phyloP scores from a whole-genome alignment of 1,140 invertebrate genomes.

The Drosophila tsacasi region DNA sequence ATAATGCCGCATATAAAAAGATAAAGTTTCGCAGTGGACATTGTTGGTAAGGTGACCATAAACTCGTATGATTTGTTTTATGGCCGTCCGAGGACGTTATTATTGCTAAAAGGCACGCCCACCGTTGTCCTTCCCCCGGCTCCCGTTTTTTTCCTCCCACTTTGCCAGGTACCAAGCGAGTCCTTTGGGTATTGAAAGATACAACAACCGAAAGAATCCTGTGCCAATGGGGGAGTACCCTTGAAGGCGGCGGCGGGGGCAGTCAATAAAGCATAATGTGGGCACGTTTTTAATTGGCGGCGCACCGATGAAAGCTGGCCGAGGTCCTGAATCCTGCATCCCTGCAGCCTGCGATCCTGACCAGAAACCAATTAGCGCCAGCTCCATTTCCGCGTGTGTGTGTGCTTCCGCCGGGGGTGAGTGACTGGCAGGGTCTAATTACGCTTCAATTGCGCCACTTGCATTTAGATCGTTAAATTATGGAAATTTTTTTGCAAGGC shows the following conservation, averaged over 20 bases:
- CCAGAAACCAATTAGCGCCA: constrained; percentile 82
- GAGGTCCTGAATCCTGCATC: constrained; percentile 21
- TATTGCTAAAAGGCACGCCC: constrained; percentile 82
- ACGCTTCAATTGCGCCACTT: constrained; percentile 84
- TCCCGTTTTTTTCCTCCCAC: background rate
- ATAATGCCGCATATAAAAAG: constrained; percentile 84
- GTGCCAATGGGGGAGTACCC: background rate
- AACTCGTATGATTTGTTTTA: constrained; percentile 85
- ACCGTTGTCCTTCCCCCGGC: background rate
- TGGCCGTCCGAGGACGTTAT: constrained; percentile 80
- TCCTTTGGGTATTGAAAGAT: constrained; percentile 53
- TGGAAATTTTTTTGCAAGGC: constrained; percentile 83
- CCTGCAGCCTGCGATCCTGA: constrained; percentile 39
- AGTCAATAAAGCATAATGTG: constrained; percentile 83
- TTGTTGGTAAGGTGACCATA: constrained; percentile 73
- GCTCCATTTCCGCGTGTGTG: constrained; percentile 47
- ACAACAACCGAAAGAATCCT: constrained; percentile 32
- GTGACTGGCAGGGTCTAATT: constrained; percentile 81
- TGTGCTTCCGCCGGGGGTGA: constrained; percentile 31
- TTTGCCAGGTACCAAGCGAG: constrained; percentile 26
- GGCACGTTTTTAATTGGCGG: constrained; percentile 83
- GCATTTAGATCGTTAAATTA: constrained; percentile 85
- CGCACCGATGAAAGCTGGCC: constrained; percentile 60
- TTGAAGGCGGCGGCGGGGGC: constrained; percentile 32
- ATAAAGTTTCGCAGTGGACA: constrained; percentile 80